Evolutionary conservation across 2,888 invertebrate genomes (phyloP).

Genomic region (Pedicia rivosa): DNA sequence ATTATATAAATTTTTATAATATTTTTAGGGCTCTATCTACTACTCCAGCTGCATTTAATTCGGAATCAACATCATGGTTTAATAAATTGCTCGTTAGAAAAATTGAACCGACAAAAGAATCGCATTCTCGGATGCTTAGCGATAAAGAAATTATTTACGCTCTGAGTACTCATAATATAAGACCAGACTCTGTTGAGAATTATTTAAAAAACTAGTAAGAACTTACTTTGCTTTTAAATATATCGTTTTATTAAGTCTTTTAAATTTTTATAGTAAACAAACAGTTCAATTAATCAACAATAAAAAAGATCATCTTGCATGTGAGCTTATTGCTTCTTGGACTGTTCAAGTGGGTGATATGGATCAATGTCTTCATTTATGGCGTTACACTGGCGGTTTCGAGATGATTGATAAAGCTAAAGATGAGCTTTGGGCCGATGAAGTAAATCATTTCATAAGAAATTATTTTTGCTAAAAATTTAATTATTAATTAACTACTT

Average conservation of each 20-base stretch:
- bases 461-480: background rate
- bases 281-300: slow-evolving; percentile 61
- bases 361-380: slow-evolving; percentile 92
- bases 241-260: slow-evolving; percentile 2
- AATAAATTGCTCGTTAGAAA: slow-evolving; percentile 77
- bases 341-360: slow-evolving; percentile 91
- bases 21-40: background rate
- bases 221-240: background rate
- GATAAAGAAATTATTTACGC: slow-evolving; percentile 94
- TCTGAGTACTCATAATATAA: slow-evolving; percentile 86
- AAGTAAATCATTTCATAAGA: slow-evolving; percentile 33
- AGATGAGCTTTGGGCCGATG: slow-evolving; percentile 46
- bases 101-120: slow-evolving; percentile 88
- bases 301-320: slow-evolving; percentile 54
- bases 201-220: slow-evolving; percentile 88
- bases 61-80: slow-evolving; percentile 63
- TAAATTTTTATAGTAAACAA: slow-evolving; percentile 43
- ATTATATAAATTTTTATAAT: too few species aligned
- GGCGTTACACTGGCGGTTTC: slow-evolving; percentile 91
- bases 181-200: slow-evolving; percentile 71
- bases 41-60: background rate
- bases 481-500: background rate
- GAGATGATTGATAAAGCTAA: slow-evolving; percentile 69
- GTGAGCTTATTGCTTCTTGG: slow-evolving; percentile 90
- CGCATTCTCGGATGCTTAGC: slow-evolving; percentile 92